Base-by-base conservation (phyloP, 2,113 vertebrate genomes). In the Chrysemys picta region DNA sequence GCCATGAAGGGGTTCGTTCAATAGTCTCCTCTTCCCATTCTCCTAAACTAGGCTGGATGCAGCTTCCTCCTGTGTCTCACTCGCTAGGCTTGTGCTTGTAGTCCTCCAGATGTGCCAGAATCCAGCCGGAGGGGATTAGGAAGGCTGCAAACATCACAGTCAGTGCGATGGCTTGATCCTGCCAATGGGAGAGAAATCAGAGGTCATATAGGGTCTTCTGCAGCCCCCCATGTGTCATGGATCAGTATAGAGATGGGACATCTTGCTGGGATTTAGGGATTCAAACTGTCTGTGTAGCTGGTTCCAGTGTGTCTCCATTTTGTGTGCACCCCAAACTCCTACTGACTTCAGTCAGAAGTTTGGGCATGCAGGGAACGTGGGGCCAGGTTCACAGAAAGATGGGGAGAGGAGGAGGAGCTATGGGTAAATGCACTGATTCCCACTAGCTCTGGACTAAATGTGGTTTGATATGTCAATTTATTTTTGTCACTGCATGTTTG, bases 91-190 rank as follows among this genome's bases (percentile, higher is more conserved):
- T 50, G 22, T 82, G 96, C 97, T 96, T 98, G 95, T 99, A 99
- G 94, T 93, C 4, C 1, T 98, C 87, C 10, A 99, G 21, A 54
- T 99, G 54, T 2, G 83, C 0, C 87, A 99, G 85, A 91, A 99
- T 50, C 98, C 98, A 99, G 75, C 95, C 98, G 0, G 98, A 79
- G 0, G 99, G 98, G 1, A 53, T 0, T 95, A 99, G 85, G 94
- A 99, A 92, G 35, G 92, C 45, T 0, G 5, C 0, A 2, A 97
- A 96, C 31, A 98, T 38, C 49, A 11, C 0, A 0, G 1, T 0
- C 2, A 99, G 4, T 0, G 82, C 99, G 0, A 97, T 54, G 13
- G 0, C 57, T 83, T 99, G 98, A 24, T 99, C 98, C 99, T 99
- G 98, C 6, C 78, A 1, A 56, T 0, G 4, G 75, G 57, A 86